Conservation (phyloP, 1,140 invertebrate genomes). For the Dreissena rostriformis region DNA sequence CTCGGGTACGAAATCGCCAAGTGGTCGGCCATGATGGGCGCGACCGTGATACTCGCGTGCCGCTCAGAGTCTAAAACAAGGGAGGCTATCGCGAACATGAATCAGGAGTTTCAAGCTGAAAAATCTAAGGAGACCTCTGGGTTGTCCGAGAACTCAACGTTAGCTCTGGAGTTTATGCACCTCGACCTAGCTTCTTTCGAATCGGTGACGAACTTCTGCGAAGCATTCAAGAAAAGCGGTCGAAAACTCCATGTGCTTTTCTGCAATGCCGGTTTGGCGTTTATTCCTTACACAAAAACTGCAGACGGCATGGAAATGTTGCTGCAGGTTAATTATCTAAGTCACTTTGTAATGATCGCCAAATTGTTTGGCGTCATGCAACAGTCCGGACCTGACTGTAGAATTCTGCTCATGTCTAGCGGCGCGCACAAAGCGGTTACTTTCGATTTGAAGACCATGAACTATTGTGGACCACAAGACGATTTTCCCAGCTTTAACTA, state of each 20-base stretch:
- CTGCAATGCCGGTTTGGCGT: constrained; percentile 57
- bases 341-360: too few relatives aligned
- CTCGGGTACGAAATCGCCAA: too few relatives aligned
- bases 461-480: constrained; percentile 22
- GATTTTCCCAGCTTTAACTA: constrained; percentile 33
- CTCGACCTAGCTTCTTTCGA: too few relatives aligned
- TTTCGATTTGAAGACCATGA: constrained; percentile 28
- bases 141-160: too few relatives aligned
- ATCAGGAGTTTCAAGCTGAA: constrained; percentile 39
- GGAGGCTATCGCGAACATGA: too few relatives aligned
- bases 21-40: constrained; percentile 68
- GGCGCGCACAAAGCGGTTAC: too few relatives aligned
- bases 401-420: too few relatives aligned
- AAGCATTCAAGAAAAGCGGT: constrained; percentile 55
- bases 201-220: constrained; percentile 56
- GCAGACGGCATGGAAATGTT: constrained; percentile 30
- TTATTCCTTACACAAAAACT: constrained; percentile 25
- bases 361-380: too few relatives aligned
- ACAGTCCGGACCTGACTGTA: too few relatives aligned
- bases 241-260: constrained; percentile 55
- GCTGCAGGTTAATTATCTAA: too few relatives aligned
- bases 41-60: constrained; percentile 63
- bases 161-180: too few relatives aligned
- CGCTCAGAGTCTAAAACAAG: too few relatives aligned
- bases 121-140: constrained; percentile 43